Conservation (phyloP, 2,113 vertebrate species). For the Noturus placidus region DNA sequence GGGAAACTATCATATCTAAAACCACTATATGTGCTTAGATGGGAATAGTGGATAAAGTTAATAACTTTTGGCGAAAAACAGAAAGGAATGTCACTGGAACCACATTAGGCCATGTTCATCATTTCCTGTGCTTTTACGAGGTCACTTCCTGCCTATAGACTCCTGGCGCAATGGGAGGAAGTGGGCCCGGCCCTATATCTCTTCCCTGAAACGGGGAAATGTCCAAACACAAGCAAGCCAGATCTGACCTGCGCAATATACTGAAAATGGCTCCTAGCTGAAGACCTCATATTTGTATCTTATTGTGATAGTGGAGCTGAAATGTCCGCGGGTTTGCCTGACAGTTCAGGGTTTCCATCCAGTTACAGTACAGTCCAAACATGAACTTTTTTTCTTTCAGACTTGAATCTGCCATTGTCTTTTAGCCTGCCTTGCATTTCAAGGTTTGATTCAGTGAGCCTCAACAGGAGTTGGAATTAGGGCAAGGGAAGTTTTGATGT, state of each 20-base stretch:
- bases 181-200: constrained; percentile 51
- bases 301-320: background rate
- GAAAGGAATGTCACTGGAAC: constrained; percentile 50
- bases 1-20: background rate
- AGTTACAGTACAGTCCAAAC: background rate
- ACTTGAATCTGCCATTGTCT: background rate
- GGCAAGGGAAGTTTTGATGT: background rate
- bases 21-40: background rate
- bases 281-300: background rate
- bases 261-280: background rate
- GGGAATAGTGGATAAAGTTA: background rate
- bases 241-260: background rate
- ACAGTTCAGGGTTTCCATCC: background rate
- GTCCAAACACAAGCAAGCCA: constrained; percentile 16
- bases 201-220: constrained; percentile 35
- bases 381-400: background rate
- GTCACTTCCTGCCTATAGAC: constrained; percentile 72
- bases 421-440: background rate
- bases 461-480: background rate
- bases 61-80: constrained; percentile 22
- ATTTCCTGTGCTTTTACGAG: constrained; percentile 74
- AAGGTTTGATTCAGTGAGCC: background rate
- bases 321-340: background rate
- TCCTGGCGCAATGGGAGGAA: constrained; percentile 65
- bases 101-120: constrained; percentile 62